Evolutionary conservation across 2,888 invertebrate genomes (phyloP).

Genomic region (Oscheius onirici): DNA sequence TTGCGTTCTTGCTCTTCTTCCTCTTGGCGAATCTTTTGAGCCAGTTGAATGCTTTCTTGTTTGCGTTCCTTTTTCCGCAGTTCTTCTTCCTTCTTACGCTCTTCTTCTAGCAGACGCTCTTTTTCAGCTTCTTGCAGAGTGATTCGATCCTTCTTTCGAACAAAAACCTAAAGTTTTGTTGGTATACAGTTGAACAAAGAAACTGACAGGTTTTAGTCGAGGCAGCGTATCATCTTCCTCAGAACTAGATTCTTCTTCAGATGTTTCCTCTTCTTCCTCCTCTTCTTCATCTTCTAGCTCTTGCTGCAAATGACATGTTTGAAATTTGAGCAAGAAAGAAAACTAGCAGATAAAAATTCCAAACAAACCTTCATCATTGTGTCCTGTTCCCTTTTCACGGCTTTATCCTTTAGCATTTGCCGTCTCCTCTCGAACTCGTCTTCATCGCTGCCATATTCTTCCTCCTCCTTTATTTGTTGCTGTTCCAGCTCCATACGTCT

Average conservation of each 20-base stretch:
- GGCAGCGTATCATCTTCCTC: conserved; percentile 74
- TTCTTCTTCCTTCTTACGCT: conserved; percentile 84
- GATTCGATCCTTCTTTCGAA: conserved; percentile 80
- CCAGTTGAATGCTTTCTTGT: conserved; percentile 85
- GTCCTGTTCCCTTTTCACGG: conserved; percentile 35
- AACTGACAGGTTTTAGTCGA: conserved; percentile 74
- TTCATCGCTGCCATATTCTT: conserved; percentile 47
- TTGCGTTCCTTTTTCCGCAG: conserved; percentile 88
- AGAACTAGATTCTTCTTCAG: conserved; percentile 64
- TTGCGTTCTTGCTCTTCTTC: conserved; percentile 79
- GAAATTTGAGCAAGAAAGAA: too few species aligned
- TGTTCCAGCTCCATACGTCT: conserved; percentile 45
- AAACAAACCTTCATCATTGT: conserved; percentile 37
- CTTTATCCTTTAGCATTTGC: conserved; percentile 40
- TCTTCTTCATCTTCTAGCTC: conserved; percentile 40
- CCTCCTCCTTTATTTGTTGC: conserved; percentile 26
- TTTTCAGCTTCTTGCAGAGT: conserved; percentile 94
- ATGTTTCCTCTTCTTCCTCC: conserved; percentile 56
- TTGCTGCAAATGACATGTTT: conserved; percentile 27
- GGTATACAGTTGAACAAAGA: not conserved
- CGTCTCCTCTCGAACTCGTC: conserved; percentile 48
- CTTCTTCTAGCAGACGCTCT: conserved; percentile 85
- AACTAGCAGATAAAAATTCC: too few species aligned
- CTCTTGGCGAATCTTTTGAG: conserved; percentile 73
- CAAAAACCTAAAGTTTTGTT: conserved; percentile 67